Evolutionary conservation across 2,888 invertebrate genomes (phyloP), one percentile per base, ranked within the genome.

Genomic region (Acheta domesticus): DNA sequence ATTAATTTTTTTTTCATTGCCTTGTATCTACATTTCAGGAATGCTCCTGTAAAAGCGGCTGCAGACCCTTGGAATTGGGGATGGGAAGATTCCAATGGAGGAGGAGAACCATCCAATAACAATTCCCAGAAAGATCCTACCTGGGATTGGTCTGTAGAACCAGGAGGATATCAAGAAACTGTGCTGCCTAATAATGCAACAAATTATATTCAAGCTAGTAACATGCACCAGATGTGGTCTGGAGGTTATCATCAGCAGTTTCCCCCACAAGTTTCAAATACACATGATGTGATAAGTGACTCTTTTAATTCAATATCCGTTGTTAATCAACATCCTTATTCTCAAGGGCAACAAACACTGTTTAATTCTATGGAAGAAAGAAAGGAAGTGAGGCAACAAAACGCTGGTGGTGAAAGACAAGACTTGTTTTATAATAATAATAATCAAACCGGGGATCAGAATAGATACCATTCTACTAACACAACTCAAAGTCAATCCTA

Each of bases 131-230:
- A 49, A 73, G 82, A 82, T 77, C 76, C 82, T 82, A 88, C 88
- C 75, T 92, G 92, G 92, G 91, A 90, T 84, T 92, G 91, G 92
- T 86, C 89, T 11, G 87, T 88, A 83, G 91, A 91, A 14, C 88
- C 49, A 5, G 49, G 49, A 75, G 76, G 75, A 75, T 23, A 49
- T 49, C 77, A 77, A 77, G 48, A 77, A 77, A 21, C 77, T 21
- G 49, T 20, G 49, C 20, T n/a, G 12, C 49, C 50, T n/a, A 19
- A 48, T 16, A 49, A 14, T 16, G 11, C 49, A 11, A 36, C 36
- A 36, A n/a, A 49, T 36, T 76, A 48, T 36, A 20, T n/a, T 11
- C 21, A 21, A 12, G 75, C 75, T 23, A 19, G 75, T 36, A 23
- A 48, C 8, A 23, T 49, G 48, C 76, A 19, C 21, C 49, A 48